Evolutionary conservation across 2,888 invertebrate genomes (phyloP).

Genomic region (Leistus spinibarbis): DNA sequence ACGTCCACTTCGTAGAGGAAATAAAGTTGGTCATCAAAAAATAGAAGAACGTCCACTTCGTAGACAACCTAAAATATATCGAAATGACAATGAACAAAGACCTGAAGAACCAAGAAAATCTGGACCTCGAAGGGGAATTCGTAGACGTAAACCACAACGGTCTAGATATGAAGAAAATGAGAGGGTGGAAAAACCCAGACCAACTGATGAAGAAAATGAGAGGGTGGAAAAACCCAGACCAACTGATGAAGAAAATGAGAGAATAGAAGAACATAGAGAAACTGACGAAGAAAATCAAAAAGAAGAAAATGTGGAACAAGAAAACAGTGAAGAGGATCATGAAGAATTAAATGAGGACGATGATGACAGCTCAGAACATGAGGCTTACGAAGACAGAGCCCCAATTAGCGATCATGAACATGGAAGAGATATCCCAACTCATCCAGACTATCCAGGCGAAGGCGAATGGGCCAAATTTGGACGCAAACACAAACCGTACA

Average conservation of each 20-base stretch:
- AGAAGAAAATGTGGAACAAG: background rate
- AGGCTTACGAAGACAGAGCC: conserved; percentile 40
- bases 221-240: background rate
- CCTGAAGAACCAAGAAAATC: background rate
- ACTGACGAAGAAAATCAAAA: background rate
- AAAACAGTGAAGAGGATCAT: background rate
- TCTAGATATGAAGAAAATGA: background rate
- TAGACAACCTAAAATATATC: background rate
- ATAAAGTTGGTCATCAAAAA: too few species aligned
- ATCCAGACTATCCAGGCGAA: conserved; percentile 54
- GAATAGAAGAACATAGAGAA: background rate
- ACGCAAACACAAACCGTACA: conserved; percentile 50
- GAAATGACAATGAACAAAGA: background rate
- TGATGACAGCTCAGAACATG: background rate
- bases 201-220: background rate
- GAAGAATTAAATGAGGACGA: background rate
- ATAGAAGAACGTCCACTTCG: background rate
- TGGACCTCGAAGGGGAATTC: too few species aligned
- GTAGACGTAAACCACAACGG: too few species aligned
- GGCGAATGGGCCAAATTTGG: conserved; percentile 54
- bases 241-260: background rate
- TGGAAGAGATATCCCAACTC: conserved; percentile 50
- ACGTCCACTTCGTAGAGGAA: too few species aligned
- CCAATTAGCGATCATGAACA: conserved; percentile 48
- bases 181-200: background rate